These are phyloP conservation scores for Spisula solida DNA, from an alignment of 2,888 invertebrate genomes.

Conservation along the genomic window DNA sequence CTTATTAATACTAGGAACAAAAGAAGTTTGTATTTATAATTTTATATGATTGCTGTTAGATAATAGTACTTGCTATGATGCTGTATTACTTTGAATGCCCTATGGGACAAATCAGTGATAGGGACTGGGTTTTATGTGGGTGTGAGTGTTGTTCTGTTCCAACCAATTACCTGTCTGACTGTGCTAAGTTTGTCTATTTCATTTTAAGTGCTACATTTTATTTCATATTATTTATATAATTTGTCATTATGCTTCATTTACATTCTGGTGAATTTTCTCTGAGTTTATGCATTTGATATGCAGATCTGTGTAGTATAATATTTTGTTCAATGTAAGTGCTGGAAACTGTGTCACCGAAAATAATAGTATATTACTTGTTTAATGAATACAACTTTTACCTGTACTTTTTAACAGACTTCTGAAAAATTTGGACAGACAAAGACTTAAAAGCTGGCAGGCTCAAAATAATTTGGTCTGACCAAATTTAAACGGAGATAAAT, in stretches of 20 bases:
- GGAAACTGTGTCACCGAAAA: no score
- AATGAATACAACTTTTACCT: no score
- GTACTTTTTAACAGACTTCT: no score
- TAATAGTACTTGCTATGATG: background rate
- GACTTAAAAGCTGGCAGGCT: no score
- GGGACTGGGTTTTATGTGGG: background rate
- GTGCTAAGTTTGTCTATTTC: background rate
- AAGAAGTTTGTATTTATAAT: no score
- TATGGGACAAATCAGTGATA: background rate
- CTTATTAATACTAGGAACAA: no score
- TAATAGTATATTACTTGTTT: no score
- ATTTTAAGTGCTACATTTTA: background rate
- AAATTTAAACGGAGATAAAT: background rate
- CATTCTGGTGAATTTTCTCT: background rate
- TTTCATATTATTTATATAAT: conserved; percentile 2
- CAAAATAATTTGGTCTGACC: background rate
- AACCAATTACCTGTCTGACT: background rate
- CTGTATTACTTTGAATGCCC: background rate
- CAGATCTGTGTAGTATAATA: background rate
- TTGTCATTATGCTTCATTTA: background rate
- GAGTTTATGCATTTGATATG: background rate
- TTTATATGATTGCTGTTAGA: no score
- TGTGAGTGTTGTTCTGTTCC: background rate
- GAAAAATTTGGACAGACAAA: no score
- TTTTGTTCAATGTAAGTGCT: background rate